phyloP scores from a whole-genome alignment of 1,140 invertebrate genomes.

The Bactericera cockerelli region DNA sequence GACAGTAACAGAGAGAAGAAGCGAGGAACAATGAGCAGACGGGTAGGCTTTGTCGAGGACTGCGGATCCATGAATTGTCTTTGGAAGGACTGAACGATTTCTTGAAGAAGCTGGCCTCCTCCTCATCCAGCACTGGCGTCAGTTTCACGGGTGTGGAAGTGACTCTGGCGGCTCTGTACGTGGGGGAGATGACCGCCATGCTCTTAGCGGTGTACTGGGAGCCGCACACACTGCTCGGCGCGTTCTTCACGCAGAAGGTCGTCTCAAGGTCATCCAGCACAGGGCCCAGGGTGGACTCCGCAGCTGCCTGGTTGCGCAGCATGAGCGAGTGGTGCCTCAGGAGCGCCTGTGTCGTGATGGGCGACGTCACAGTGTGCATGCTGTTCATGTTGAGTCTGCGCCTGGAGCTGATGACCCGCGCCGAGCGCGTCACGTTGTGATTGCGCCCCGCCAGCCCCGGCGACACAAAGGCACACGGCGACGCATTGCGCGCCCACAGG shows the following conservation, averaged over 20 bases:
- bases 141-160: neutral
- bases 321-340: neutral
- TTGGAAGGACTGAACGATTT: conserved; percentile 13
- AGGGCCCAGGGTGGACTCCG: neutral
- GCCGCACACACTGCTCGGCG: neutral
- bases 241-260: neutral
- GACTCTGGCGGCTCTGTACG: conserved; percentile 15
- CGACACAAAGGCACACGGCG: conserved; percentile 12
- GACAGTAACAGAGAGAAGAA: conserved; percentile 43
- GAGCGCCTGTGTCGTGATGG: neutral
- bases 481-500: conserved; percentile 9
- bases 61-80: conserved; percentile 9
- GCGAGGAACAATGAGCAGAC: conserved; percentile 28
- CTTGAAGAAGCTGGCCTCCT: neutral
- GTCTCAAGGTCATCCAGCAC: neutral
- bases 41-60: conserved; percentile 11
- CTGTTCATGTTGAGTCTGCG: neutral
- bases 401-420: neutral
- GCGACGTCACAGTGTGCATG: conserved; percentile 1
- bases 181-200: conserved; percentile 17
- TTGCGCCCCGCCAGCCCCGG: conserved; percentile 3
- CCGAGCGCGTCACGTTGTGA: neutral
- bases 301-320: neutral
- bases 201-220: conserved; percentile 13
- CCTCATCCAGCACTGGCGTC: neutral